Percentiles rank a stretch among this genome's conserved stretches.
Conservation (phyloP, 1,140 invertebrate genomes). For the Pogonomyrmex californicus region DNA sequence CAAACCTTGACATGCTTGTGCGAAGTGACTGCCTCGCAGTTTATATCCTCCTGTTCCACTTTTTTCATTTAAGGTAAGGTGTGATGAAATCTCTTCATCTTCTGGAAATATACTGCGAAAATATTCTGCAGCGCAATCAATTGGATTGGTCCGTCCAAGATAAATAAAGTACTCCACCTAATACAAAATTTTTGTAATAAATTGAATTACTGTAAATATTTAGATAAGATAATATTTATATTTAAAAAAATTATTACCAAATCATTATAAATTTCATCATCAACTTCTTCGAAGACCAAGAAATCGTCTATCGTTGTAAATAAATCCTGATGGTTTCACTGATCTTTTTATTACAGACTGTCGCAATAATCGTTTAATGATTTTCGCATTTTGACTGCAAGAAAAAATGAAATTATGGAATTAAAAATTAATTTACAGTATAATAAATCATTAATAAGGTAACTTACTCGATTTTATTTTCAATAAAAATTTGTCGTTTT, state of each 20-base stretch:
- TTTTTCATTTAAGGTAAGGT: no score
- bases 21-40: no score
- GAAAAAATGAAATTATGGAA: not conserved
- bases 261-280: no score
- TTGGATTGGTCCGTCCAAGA: not conserved
- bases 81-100: no score
- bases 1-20: no score
- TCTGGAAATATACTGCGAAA: no score
- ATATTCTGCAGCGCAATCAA: not conserved
- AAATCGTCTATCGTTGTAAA: not conserved
- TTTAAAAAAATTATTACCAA: not conserved
- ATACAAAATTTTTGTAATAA: not conserved
- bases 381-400: not conserved
- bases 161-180: not conserved
- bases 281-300: not conserved
- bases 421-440: constrained; percentile 8
- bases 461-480: not conserved
- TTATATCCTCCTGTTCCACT: no score
- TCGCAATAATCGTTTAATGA: not conserved
- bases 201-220: not conserved
- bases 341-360: not conserved
- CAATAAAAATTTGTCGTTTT: not conserved
- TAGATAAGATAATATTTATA: not conserved
- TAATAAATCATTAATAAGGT: constrained; percentile 5
- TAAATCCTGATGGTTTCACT: no score